Base-by-base conservation (phyloP, 2,888 invertebrate species). In the Ctenicera cuprea region DNA sequence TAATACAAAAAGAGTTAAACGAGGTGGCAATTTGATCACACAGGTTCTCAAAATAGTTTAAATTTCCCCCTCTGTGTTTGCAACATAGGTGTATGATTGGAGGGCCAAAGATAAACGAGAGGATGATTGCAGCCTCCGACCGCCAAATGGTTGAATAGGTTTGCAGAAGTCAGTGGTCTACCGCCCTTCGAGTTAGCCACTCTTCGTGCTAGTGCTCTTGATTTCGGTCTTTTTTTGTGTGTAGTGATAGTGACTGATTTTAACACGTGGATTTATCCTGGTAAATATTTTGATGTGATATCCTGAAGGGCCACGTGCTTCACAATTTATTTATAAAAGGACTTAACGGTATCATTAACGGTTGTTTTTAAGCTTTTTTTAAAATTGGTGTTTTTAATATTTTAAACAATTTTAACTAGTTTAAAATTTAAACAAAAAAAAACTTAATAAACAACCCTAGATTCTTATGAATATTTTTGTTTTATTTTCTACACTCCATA, bases 101-200 rank as follows among this genome's bases (percentile, higher is more conserved):
- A 73, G 72, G 70, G 66, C 70, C 76, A 71, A 68, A 72, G 75
- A 77, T 78, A 79, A 77, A 78, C 79, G 76, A 80, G 77, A 76
- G 74, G 74, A 80, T 80, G 79, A 81, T 80, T 79, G 74, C 78
- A 73, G 73, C 73, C 71, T 75, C 70, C 70, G 71, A 74, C 76
- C 73, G 74, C 74, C 74, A 78, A 77, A 73, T 73, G 67, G 67
- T 74, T 63, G 70, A 67, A 73, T 71, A 73, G 68, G 72, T 66
- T 74, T 68, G 69, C 75, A 75, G 74, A 73, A 76, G 78, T 78
- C 79, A 80, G 80, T 79, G 79, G 77, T 78, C 73, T 76, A 77
- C 68, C 73, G 76, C 73, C 76, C 74, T 77, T 76, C 74, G 76
- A 76, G 67, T 73, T 79, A 77, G 76, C 75, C 78, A 77, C 79